phyloP scores from a whole-genome alignment of 2,113 vertebrate species.

The Chlorocebus sabaeus region DNA sequence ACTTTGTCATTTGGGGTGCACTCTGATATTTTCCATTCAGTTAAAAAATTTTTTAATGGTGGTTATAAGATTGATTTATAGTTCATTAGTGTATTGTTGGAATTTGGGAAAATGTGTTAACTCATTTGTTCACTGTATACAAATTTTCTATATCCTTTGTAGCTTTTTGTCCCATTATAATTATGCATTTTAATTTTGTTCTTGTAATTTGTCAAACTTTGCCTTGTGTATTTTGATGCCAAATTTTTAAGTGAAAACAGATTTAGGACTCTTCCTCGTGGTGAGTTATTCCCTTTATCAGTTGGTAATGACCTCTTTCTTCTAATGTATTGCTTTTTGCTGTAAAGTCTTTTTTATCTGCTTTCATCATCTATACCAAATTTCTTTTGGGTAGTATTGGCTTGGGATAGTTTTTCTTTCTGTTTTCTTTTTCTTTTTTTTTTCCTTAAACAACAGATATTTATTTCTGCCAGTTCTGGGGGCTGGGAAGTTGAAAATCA shows the following conservation, averaged over 20 bases:
- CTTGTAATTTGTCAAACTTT: neutral
- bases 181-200: constrained; percentile 6
- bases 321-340: neutral
- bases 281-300: neutral
- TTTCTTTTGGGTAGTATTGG: neutral
- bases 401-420: neutral
- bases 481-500: too few relatives aligned
- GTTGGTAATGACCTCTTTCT: constrained; percentile 8
- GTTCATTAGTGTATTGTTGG: neutral
- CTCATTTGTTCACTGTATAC: neutral
- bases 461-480: too few relatives aligned
- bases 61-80: neutral
- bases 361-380: neutral
- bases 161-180: constrained; percentile 5
- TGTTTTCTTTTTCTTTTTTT: neutral
- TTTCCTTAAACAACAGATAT: too few relatives aligned
- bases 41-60: neutral
- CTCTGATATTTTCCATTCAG: neutral
- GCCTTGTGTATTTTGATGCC: neutral
- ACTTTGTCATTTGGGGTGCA: neutral
- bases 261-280: neutral
- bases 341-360: neutral
- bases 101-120: neutral
- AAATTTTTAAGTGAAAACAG: neutral
- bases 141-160: neutral